phyloP scores from a whole-genome alignment of 1,140 invertebrate genomes.

The Dolichoris vasculosae region DNA sequence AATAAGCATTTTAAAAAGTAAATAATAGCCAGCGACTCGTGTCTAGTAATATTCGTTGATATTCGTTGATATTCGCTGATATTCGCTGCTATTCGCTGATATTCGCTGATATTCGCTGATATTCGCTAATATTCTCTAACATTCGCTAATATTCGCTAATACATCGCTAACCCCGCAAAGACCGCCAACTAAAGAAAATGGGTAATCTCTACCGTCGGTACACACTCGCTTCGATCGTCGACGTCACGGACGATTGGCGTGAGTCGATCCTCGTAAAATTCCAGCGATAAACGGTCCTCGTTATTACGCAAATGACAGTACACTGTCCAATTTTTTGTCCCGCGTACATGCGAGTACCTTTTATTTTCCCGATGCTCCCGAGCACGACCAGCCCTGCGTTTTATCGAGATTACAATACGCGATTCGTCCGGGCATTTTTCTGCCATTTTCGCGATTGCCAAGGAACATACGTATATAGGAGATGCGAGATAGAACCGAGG shows the following conservation, averaged over 20 bases:
- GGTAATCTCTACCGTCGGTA: neutral
- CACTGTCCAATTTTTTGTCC: constrained; percentile 1
- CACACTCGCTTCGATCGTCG: neutral
- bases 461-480: neutral
- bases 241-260: neutral
- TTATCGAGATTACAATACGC: constrained; percentile 49
- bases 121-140: no score
- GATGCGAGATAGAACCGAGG: neutral
- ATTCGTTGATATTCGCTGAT: no score
- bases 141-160: no score
- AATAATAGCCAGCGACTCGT: neutral
- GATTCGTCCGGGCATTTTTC: constrained; percentile 20
- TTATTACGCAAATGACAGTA: constrained; percentile 50
- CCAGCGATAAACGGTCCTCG: constrained; percentile 37
- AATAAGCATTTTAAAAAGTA: neutral
- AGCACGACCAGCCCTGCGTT: constrained; percentile 20
- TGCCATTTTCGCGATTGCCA: constrained; percentile 37
- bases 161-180: neutral
- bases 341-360: neutral
- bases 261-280: constrained; percentile 11
- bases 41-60: no score
- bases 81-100: no score
- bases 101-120: no score
- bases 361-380: constrained; percentile 30
- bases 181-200: constrained; percentile 1